phyloP scores from a whole-genome alignment of 2,888 invertebrate species.

The Cyclophora albipunctata region DNA sequence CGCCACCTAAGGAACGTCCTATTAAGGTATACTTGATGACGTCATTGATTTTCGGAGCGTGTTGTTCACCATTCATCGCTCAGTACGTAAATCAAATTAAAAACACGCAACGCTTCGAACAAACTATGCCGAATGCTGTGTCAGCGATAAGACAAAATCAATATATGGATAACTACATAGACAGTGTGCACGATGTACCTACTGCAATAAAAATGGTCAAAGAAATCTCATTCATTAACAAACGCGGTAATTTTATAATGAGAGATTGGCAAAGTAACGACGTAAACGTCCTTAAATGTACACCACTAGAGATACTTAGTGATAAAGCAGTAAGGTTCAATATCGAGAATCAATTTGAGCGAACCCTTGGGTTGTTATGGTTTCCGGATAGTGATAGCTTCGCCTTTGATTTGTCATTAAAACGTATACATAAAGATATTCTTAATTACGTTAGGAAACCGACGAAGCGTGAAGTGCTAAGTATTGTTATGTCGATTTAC shows the following conservation, averaged over 20 bases:
- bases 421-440: constrained; percentile 8
- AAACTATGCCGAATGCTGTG: constrained; percentile 6
- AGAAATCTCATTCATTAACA: neutral
- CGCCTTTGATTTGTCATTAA: constrained; percentile 12
- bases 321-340: neutral
- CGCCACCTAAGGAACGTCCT: neutral
- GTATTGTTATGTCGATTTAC: constrained; percentile 16
- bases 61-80: constrained; percentile 18
- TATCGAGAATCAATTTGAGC: neutral
- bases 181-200: neutral
- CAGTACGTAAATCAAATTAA: constrained; percentile 17
- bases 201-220: neutral
- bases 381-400: constrained; percentile 8
- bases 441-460: constrained; percentile 7
- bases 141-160: neutral
- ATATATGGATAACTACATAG: constrained; percentile 1
- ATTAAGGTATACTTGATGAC: constrained; percentile 13
- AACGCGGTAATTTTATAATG: neutral
- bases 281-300: no score
- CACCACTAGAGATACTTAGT: no score
- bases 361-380: constrained; percentile 18
- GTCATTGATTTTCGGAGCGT: constrained; percentile 14
- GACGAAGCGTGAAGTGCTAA: constrained; percentile 12
- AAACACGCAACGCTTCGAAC: constrained; percentile 14
- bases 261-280: neutral